Evolutionary conservation across 2,113 vertebrate genomes (phyloP).

Genomic region (Tylochromis polylepis): DNA sequence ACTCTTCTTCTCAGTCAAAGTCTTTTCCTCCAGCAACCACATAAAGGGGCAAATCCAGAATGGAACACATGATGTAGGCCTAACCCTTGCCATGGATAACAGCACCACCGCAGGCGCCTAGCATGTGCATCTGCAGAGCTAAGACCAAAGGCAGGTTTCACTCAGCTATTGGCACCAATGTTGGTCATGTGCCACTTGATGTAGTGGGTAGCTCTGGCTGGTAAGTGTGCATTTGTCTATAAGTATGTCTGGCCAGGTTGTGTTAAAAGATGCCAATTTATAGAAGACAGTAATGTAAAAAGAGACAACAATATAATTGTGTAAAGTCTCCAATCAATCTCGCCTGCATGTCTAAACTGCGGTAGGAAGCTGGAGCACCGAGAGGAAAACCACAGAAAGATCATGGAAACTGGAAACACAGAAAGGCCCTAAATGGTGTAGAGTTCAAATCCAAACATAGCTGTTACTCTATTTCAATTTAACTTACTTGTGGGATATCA

Average conservation of each 20-base stretch:
- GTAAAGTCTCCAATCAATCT: not conserved
- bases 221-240: not conserved
- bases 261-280: not conserved
- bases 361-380: not conserved
- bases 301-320: not conserved
- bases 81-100: slow-evolving; percentile 52
- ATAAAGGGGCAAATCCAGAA: slow-evolving; percentile 22
- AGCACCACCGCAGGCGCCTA: slow-evolving; percentile 28
- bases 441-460: not conserved
- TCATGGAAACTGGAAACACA: not conserved
- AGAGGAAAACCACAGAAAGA: not conserved
- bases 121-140: slow-evolving; percentile 21
- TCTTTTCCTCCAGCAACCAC: slow-evolving; percentile 51
- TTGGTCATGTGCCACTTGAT: slow-evolving; percentile 27
- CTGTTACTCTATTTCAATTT: not conserved
- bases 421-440: not conserved
- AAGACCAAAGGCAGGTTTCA: slow-evolving; percentile 5
- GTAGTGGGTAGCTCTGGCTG: not conserved
- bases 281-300: not conserved
- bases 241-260: not conserved
- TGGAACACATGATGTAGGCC: slow-evolving; percentile 54
- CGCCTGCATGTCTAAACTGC: not conserved
- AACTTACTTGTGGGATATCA: not conserved
- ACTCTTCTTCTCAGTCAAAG: slow-evolving; percentile 35
- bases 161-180: slow-evolving; percentile 13